Percentiles rank a stretch among this genome's conserved stretches.
phyloP scores from a whole-genome alignment of 2,113 vertebrate species.

The Tautogolabrus adspersus region DNA sequence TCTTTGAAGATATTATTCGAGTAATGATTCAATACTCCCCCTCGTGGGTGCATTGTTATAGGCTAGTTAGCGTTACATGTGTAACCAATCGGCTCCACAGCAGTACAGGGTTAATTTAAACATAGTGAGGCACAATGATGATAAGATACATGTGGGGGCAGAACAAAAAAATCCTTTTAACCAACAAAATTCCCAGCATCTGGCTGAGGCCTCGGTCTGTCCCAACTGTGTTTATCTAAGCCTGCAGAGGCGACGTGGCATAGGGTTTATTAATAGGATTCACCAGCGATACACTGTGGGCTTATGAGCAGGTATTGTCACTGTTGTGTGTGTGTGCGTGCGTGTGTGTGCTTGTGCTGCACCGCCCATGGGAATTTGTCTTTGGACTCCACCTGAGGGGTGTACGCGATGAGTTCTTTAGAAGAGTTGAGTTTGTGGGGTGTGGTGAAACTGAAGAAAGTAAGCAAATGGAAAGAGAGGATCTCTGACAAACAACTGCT shows the following conservation, averaged over 20 bases:
- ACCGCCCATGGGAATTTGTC: conserved; percentile 50
- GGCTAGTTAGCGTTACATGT: too few relatives aligned
- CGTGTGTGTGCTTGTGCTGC: neutral
- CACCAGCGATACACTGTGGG: conserved; percentile 33
- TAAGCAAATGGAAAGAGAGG: neutral
- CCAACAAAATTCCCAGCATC: neutral
- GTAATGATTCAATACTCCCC: too few relatives aligned
- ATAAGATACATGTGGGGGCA: too few relatives aligned
- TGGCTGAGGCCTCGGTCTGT: neutral
- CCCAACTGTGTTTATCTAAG: conserved; percentile 55
- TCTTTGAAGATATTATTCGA: too few relatives aligned
- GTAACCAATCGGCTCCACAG: too few relatives aligned
- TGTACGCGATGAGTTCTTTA: neutral
- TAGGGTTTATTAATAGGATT: conserved; percentile 63
- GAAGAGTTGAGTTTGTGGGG: neutral
- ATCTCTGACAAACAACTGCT: neutral
- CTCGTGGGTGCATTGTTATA: too few relatives aligned
- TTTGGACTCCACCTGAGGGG: conserved; percentile 45
- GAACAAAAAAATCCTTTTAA: neutral
- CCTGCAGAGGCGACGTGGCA: conserved; percentile 63
- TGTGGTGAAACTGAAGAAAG: neutral
- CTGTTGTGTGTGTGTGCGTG: neutral
- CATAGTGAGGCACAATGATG: too few relatives aligned
- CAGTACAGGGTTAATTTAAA: too few relatives aligned
- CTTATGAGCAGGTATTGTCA: conserved; percentile 51